Percentiles rank a stretch among this genome's conserved stretches.
Evolutionary conservation across 2,888 invertebrate genomes (phyloP).

Genomic region (Macaria liturata): DNA sequence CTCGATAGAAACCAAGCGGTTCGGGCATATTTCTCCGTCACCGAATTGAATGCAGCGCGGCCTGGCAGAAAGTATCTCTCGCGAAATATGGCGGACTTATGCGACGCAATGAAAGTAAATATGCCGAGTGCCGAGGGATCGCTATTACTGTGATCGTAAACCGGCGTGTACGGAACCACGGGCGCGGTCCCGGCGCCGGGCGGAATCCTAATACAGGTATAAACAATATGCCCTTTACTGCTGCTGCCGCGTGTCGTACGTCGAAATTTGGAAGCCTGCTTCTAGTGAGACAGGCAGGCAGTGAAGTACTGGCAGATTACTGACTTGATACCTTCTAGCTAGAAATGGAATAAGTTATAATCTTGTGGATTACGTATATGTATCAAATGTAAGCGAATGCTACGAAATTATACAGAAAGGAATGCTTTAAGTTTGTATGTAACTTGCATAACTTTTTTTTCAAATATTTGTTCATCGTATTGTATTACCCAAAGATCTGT

Average conservation of each 20-base stretch:
- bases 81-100: slow-evolving; percentile 43
- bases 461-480: too few species aligned
- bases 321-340: too few species aligned
- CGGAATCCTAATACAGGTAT: slow-evolving; percentile 34
- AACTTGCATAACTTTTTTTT: too few species aligned
- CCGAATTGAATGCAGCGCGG: slow-evolving; percentile 28
- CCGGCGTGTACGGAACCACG: slow-evolving; percentile 35
- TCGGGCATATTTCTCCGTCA: slow-evolving; percentile 18
- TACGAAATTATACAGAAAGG: too few species aligned
- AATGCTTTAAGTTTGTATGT: too few species aligned
- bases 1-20: slow-evolving; percentile 11
- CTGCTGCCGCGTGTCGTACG: slow-evolving; percentile 28
- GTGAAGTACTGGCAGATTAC: not conserved
- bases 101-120: slow-evolving; percentile 61
- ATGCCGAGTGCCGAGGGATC: slow-evolving; percentile 49
- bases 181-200: slow-evolving; percentile 16
- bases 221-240: slow-evolving; percentile 35
- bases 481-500: too few species aligned
- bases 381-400: too few species aligned
- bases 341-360: too few species aligned
- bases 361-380: too few species aligned
- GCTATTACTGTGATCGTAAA: slow-evolving; percentile 48
- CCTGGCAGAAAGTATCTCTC: slow-evolving; percentile 32
- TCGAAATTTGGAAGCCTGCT: slow-evolving; percentile 28
- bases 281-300: slow-evolving; percentile 2